phyloP scores from a whole-genome alignment of 1,140 invertebrate genomes.

The Drosophila busckii region DNA sequence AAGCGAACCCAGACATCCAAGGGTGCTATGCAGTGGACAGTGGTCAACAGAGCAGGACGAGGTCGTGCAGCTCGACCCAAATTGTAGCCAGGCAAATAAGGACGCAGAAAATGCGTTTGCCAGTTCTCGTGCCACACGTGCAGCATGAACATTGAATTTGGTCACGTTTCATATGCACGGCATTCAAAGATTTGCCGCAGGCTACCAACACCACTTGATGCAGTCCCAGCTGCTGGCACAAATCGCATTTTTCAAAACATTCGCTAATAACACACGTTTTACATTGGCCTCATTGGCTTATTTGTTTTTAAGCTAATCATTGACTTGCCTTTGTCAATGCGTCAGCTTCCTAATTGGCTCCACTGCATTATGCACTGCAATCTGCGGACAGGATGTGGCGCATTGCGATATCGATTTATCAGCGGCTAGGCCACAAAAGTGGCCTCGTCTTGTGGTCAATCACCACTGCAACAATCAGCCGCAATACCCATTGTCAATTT shows the following conservation, averaged over 20 bases:
- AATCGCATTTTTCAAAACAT: conserved; percentile 2
- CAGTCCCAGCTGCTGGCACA: conserved; percentile 1
- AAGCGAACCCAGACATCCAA: too few relatives aligned
- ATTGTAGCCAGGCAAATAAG: too few relatives aligned
- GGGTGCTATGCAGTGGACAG: too few relatives aligned
- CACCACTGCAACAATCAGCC: background rate
- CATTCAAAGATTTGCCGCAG: conserved; percentile 28
- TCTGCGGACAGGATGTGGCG: too few relatives aligned
- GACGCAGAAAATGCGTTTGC: too few relatives aligned
- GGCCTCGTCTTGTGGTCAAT: conserved; percentile 23
- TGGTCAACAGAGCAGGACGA: too few relatives aligned
- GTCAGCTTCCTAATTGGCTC: too few relatives aligned
- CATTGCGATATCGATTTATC: conserved; percentile 22
- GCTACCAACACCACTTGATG: conserved; percentile 25
- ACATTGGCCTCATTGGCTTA: conserved; percentile 18
- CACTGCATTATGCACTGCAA: too few relatives aligned
- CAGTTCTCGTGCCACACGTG: too few relatives aligned
- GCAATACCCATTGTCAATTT: conserved; percentile 25
- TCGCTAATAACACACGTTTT: conserved; percentile 25
- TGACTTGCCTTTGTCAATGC: background rate
- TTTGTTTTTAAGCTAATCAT: conserved; percentile 10
- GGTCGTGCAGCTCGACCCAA: too few relatives aligned
- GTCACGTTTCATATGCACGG: conserved; percentile 45
- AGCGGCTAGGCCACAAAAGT: conserved; percentile 1
- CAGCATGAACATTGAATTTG: too few relatives aligned